Percentiles rank a stretch among this genome's conserved stretches.
phyloP scores from a whole-genome alignment of 2,797 vertebrate species.

The Adrianichthys oophorus region DNA sequence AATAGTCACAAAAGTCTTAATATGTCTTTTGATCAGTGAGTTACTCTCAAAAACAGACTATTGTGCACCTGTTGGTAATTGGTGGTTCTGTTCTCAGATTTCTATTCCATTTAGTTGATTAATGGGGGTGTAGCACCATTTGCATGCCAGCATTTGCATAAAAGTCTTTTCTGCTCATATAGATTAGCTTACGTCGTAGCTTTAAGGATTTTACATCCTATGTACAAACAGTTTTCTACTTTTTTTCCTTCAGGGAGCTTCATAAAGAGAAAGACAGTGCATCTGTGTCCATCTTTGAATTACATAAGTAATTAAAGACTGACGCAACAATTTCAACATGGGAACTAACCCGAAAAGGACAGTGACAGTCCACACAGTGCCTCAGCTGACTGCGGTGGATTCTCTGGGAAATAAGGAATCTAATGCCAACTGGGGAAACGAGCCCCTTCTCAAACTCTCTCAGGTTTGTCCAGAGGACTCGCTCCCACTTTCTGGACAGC shows the following conservation, averaged over 20 bases:
- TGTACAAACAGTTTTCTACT: slow-evolving; percentile 39
- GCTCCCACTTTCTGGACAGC: slow-evolving; percentile 32
- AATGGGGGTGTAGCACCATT: too few relatives aligned
- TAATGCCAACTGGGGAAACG: slow-evolving; percentile 69
- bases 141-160: background rate
- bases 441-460: slow-evolving; percentile 61
- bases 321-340: slow-evolving; percentile 76
- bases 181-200: slow-evolving; percentile 6
- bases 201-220: slow-evolving; percentile 1
- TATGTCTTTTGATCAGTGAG: background rate
- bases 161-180: slow-evolving; percentile 8
- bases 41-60: too few relatives aligned
- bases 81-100: slow-evolving; percentile 13
- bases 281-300: slow-evolving; percentile 57
- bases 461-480: slow-evolving; percentile 71
- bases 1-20: background rate
- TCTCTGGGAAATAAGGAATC: slow-evolving; percentile 70
- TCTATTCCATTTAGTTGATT: slow-evolving; percentile 22
- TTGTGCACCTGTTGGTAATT: background rate
- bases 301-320: slow-evolving; percentile 48
- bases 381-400: slow-evolving; percentile 77
- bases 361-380: slow-evolving; percentile 81
- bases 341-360: slow-evolving; percentile 90
- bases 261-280: slow-evolving; percentile 22
- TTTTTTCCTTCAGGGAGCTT: slow-evolving; percentile 54